phyloP scores from a whole-genome alignment of 2,113 vertebrate species.

The Antidorcas marsupialis region DNA sequence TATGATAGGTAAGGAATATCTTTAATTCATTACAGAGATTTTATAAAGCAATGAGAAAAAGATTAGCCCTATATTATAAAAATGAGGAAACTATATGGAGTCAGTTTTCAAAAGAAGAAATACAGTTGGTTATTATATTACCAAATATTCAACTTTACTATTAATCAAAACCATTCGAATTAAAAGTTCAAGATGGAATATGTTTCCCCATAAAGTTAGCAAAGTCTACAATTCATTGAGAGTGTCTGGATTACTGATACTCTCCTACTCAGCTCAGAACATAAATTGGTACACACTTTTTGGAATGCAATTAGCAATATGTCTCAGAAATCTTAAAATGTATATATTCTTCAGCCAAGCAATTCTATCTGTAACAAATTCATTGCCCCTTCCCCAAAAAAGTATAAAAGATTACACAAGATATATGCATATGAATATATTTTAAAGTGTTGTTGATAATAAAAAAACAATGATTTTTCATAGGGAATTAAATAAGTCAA shows the following conservation, averaged over 20 bases:
- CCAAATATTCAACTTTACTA: conserved; percentile 24
- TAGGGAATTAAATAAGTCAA: not conserved
- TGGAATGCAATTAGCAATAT: not conserved
- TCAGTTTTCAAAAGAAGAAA: conserved; percentile 42
- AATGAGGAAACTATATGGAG: not conserved
- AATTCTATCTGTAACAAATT: not conserved
- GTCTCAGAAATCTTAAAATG: conserved; percentile 6
- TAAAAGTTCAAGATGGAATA: not conserved
- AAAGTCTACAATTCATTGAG: not conserved
- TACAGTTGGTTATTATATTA: not conserved
- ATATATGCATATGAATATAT: not conserved
- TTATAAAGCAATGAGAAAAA: not conserved
- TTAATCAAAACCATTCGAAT: conserved; percentile 32
- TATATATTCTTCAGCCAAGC: not conserved
- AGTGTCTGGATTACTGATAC: not conserved
- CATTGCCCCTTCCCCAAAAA: not conserved
- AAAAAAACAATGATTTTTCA: not conserved
- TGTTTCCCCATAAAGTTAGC: not conserved
- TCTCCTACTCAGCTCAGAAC: not conserved
- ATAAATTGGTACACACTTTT: not conserved
- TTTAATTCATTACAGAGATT: conserved; percentile 18
- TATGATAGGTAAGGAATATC: not conserved
- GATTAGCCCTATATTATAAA: not conserved
- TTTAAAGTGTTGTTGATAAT: not conserved
- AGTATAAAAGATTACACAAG: not conserved